Evolutionary conservation across 1,140 invertebrate species (phyloP), one percentile per base, ranked within the genome.

Genomic region (Cyphomyrmex costatus): DNA sequence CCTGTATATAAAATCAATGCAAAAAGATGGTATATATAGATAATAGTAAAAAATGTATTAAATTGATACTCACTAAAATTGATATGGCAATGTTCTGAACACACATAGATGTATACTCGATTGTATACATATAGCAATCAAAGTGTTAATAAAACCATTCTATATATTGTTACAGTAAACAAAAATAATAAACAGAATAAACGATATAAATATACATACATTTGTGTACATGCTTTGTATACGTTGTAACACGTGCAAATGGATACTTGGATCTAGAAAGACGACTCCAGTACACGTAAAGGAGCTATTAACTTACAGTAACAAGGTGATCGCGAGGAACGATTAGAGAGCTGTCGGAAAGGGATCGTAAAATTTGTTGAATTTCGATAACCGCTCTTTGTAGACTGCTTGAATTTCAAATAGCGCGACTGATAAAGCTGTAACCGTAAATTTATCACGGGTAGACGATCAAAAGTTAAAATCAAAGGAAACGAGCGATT

Each of bases 401-500:
- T 33, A 68, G 46, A 46, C 61, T 36, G 51, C 14, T 80, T 80
- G 78, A 80, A 70, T 70, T 70, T 80, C 65, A 80, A 80, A 80
- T 70, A 70, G 42, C 51, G 21, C 33, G 46, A 8, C 14, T 49
- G 78, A 80, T 80, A 80, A 80, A 80, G 51, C n/a, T 24, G 63
- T 42, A 80, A 42, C 30, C 53, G 21, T 70, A 58, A 80, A 80
- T 70, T 80, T 56, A 70, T 80, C 78, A n/a, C 33, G 33, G 58
- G 6, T 24, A n/a, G 49, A 5, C 24, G 49, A 80, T 56, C 21
- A 36, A 42, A 36, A 56, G 30, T 70, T 70, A 42, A 42, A 36
- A 53, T 46, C 78, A 4, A 42, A 70, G 63, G 21, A 80, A 78
- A 36, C 36, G 36, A 70, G 21, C 19, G 21, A 56, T 60, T 70